phyloP scores from a whole-genome alignment of 2,888 invertebrate species.

The Hemistola chrysoprasaria region DNA sequence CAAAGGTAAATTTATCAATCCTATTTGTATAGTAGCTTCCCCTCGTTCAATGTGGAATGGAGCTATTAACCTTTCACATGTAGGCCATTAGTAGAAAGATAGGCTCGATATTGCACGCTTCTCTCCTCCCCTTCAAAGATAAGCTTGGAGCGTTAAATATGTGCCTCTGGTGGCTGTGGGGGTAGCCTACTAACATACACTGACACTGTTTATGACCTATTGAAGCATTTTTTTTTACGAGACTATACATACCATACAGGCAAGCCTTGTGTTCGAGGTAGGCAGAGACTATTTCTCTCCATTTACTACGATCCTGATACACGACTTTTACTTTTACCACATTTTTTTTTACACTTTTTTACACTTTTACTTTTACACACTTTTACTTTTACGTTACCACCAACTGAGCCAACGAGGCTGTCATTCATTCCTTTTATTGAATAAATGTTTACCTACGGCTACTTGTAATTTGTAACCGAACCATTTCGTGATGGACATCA shows the following conservation, averaged over 20 bases:
- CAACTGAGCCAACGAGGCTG: no score
- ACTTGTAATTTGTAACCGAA: slow-evolving; percentile 15
- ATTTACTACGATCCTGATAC: no score
- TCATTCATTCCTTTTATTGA: not conserved
- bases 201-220: slow-evolving; percentile 32
- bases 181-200: slow-evolving; percentile 50
- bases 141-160: slow-evolving; percentile 67
- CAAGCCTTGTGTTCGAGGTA: no score
- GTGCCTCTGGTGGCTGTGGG: slow-evolving; percentile 52
- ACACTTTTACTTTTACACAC: no score
- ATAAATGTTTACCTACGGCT: slow-evolving; percentile 3
- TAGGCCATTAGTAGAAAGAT: slow-evolving; percentile 74
- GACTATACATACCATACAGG: no score
- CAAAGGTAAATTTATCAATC: slow-evolving; percentile 57
- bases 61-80: slow-evolving; percentile 75
- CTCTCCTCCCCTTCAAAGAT: slow-evolving; percentile 57
- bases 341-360: no score
- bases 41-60: slow-evolving; percentile 54
- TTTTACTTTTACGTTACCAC: no score
- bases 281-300: no score
- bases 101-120: slow-evolving; percentile 67
- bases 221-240: slow-evolving; percentile 33
- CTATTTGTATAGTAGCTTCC: slow-evolving; percentile 50
- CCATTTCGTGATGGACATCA: slow-evolving; percentile 21
- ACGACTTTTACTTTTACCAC: no score